A percentile compares a stretch with the other conserved stretches of the same genome.
phyloP scores from a whole-genome alignment of 2,888 invertebrate species.

The Cantharis rufa region DNA sequence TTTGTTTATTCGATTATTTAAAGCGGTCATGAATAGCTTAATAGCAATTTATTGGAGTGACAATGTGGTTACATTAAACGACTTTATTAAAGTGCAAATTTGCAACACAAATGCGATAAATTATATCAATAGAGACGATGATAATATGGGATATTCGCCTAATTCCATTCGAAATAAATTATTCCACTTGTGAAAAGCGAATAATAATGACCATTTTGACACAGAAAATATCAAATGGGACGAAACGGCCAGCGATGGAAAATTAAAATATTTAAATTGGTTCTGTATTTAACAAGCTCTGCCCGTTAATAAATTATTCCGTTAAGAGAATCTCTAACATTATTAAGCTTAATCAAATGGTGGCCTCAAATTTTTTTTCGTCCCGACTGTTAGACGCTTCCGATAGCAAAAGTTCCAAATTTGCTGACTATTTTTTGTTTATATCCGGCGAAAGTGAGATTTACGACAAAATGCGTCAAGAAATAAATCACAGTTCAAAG shows the following conservation, averaged over 20 bases:
- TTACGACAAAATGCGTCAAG: constrained; percentile 19
- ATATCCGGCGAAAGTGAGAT: constrained; percentile 17
- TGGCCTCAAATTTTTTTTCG: constrained; percentile 3
- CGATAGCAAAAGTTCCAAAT: background rate
- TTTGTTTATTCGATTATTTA: background rate
- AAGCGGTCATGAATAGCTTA: background rate
- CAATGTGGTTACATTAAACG: constrained; percentile 7
- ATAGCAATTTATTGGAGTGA: constrained; percentile 1
- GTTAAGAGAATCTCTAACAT: constrained; percentile 6
- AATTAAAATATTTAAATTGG: constrained; percentile 38
- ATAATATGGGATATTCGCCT: background rate
- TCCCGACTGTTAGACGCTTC: background rate
- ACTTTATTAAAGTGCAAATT: constrained; percentile 18
- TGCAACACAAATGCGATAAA: constrained; percentile 15
- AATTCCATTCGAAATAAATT: constrained; percentile 15
- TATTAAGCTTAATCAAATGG: constrained; percentile 14
- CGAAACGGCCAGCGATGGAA: constrained; percentile 17
- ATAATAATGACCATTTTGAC: constrained; percentile 34
- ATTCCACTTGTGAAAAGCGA: constrained; percentile 32
- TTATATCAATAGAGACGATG: constrained; percentile 4
- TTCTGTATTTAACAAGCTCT: constrained; percentile 30
- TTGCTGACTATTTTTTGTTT: constrained; percentile 10
- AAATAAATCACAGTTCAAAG: constrained; percentile 29
- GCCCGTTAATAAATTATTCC: constrained; percentile 21
- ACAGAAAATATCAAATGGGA: constrained; percentile 34